Evolutionary conservation across 2,888 invertebrate species (phyloP).

Genomic region (Mongoloraphidia duomilia): DNA sequence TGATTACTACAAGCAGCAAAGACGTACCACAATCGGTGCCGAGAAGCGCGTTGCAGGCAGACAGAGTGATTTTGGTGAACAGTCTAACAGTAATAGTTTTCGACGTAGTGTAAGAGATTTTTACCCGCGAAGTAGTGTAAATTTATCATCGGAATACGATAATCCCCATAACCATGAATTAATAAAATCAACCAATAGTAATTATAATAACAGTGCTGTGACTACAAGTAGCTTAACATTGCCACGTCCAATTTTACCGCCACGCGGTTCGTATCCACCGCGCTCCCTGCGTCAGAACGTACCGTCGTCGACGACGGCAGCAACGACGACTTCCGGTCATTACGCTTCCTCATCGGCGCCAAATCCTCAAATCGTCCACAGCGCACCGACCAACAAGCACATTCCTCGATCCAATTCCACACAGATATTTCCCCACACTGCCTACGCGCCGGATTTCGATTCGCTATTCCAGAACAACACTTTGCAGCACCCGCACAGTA

Average conservation of each 20-base stretch:
- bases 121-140: background rate
- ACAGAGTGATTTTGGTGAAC: too few species aligned
- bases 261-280: conserved; percentile 45
- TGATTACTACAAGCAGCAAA: too few species aligned
- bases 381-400: conserved; percentile 32
- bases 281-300: conserved; percentile 2
- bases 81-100: too few species aligned
- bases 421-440: conserved; percentile 37
- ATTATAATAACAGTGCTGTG: conserved; percentile 1
- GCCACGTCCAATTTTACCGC: conserved; percentile 42
- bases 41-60: too few species aligned
- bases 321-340: background rate
- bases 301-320: conserved; percentile 1
- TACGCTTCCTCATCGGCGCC: conserved; percentile 3
- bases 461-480: background rate
- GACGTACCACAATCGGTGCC: too few species aligned
- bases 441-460: conserved; percentile 7
- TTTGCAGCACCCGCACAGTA: background rate
- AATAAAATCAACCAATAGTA: background rate
- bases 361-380: conserved; percentile 14
- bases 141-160: background rate
- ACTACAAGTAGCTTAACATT: conserved; percentile 22
- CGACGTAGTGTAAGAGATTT: background rate
- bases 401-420: conserved; percentile 48
- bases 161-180: too few species aligned